Evolutionary conservation across 2,888 invertebrate species (phyloP).

Genomic region (Acanthosepion lycidas): DNA sequence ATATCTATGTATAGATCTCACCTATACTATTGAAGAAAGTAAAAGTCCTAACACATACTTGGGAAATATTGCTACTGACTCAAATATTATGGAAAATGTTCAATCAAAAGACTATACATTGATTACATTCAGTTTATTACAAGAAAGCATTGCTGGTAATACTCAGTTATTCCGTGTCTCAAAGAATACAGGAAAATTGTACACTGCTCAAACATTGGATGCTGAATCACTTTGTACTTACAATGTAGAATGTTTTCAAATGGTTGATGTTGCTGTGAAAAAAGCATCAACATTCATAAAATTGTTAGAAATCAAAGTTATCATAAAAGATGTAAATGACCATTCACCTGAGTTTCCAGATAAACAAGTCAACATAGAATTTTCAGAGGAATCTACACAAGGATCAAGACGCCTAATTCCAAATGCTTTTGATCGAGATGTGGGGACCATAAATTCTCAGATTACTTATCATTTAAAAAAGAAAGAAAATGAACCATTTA

Average conservation of each 20-base stretch:
- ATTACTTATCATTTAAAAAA: conserved; percentile 57
- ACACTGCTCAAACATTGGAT: conserved; percentile 36
- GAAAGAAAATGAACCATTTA: conserved; percentile 56
- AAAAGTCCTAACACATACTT: conserved; percentile 35
- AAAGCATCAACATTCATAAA: neutral
- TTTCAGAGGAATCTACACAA: conserved; percentile 58
- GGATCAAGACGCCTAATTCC: conserved; percentile 57
- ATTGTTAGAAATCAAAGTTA: conserved; percentile 40
- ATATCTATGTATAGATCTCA: conserved; percentile 12
- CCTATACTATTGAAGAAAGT: neutral
- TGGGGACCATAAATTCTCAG: conserved; percentile 53
- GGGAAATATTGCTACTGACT: conserved; percentile 37
- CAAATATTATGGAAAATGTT: neutral
- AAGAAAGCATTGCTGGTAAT: neutral
- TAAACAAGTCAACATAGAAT: conserved; percentile 52
- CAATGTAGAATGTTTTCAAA: conserved; percentile 39
- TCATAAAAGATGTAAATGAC: conserved; percentile 35
- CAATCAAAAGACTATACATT: neutral
- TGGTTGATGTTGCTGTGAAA: conserved; percentile 34
- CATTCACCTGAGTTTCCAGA: conserved; percentile 57
- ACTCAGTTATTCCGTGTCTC: conserved; percentile 39
- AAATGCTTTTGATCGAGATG: conserved; percentile 60
- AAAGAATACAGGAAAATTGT: conserved; percentile 42
- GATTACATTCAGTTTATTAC: conserved; percentile 40
- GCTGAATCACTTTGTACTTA: conserved; percentile 45